These are phyloP conservation scores for Hydrolagus colliei DNA, from an alignment of 2,797 vertebrate species.

Conservation along the genomic window DNA sequence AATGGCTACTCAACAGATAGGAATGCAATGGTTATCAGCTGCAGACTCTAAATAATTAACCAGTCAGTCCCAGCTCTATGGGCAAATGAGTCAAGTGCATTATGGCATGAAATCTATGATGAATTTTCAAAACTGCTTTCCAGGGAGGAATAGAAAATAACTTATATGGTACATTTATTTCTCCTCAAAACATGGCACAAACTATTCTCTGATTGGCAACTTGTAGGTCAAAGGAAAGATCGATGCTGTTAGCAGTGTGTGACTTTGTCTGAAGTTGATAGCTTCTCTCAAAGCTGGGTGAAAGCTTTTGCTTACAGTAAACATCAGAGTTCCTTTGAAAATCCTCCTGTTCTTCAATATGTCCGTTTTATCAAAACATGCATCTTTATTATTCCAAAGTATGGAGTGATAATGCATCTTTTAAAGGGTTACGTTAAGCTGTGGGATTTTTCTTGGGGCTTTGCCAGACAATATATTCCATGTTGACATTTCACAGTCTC, in stretches of 20 bases:
- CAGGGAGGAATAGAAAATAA: not conserved
- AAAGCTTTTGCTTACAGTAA: not conserved
- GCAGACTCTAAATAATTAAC: constrained; percentile 8
- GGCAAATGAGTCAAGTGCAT: constrained; percentile 19
- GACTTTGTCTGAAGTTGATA: not conserved
- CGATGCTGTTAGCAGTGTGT: not conserved
- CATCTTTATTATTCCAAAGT: not conserved
- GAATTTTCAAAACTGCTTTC: not conserved
- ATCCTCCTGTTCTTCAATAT: not conserved
- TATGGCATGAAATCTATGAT: not conserved
- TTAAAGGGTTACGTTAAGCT: not conserved
- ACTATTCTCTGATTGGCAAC: not conserved
- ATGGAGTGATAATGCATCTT: not conserved
- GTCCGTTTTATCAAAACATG: not conserved
- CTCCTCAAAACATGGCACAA: not conserved
- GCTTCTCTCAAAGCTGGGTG: not conserved
- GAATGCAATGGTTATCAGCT: constrained; percentile 25
- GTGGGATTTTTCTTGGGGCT: not conserved
- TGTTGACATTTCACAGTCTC: not conserved
- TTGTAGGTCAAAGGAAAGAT: not conserved
- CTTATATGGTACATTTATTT: not conserved
- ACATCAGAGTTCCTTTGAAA: not conserved
- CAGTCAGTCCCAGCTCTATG: not conserved
- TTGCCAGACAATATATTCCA: not conserved
- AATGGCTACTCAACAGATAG: constrained; percentile 19